Evolutionary conservation across 1,140 invertebrate genomes (phyloP), one percentile per base, ranked within the genome.

Genomic region (Lepidotrigona ventralis): DNA sequence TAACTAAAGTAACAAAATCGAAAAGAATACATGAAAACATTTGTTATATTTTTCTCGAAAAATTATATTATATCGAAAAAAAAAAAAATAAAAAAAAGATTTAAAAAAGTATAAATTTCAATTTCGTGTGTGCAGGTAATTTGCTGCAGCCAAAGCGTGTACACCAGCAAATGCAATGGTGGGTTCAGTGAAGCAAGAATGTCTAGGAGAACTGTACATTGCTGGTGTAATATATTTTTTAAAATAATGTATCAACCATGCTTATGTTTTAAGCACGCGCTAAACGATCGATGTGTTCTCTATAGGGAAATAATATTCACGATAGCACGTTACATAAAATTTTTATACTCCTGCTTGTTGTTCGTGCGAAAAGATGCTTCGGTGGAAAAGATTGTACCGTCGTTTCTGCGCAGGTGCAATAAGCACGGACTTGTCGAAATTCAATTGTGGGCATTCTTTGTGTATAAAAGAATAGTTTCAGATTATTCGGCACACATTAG

Each of bases 141-240:
- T 92, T 92, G 91, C 92, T 93, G 88, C 91, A 93, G 92, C 92
- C 92, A 93, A 93, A 93, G 92, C 90, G 90, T 46, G 39, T 91
- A 92, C 90, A 92, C 89, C 90, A 91, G 89, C 90, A 88, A 88
- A 91, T 86, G 86, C 88, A 73, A 92, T 90, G 90, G 91, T 91
- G 90, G 87, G 84, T 86, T 79, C 87, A 86, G 86, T 83, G 89
- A 79, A 75, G 64, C 72, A 86, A 86, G 84, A 81, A 90, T 79
- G 83, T 87, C 90, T 86, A 81, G 89, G 84, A 73, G 86, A 86
- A 79, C 76, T 26, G 75, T 29, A 63, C 23, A 23, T 70, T 79
- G 39, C 29, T 33, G 58, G 79, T 66, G 33, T 87, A 79, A 81
- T 84, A 79, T 77, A 87, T 79, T 82, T 53, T 79, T 71, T 68